Base-by-base conservation (phyloP, 2,797 vertebrate species). In the Rhinophrynus dorsalis region DNA sequence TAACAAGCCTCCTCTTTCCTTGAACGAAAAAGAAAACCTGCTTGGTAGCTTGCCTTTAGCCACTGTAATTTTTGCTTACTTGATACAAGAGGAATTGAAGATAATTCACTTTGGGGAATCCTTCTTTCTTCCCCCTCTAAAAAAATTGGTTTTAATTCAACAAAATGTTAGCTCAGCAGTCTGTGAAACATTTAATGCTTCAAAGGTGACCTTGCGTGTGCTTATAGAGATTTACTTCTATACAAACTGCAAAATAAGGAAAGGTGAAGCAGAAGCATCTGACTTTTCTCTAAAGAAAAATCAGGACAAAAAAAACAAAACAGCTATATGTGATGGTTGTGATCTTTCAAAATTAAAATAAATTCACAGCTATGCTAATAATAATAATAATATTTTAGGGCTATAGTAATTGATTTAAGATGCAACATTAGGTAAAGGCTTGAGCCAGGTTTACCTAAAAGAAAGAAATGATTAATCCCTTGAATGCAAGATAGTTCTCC, bases 101-200 rank as follows among this genome's bases (percentile, higher is more conserved):
- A 77, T 42, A 74, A 61, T 20, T 76, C 65, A 44, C 37, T 21
- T 10, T 70, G 55, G 48, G 55, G 33, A 60, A 74, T 56, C 45
- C 57, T 71, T 10, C 37, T 30, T 12, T 66, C 52, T 52, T 58
- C 51, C 60, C 29, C 30, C 35, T 68, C 56, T 47, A 0, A 61
- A 50, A 74, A 77, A 78, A 80, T 7, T 6, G 18, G 11, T 1
- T 70, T 78, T 81, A 68, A 75, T 80, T 76, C 21, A 42, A 17
- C 27, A 18, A 30, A 0, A 0, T 0, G 0, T 74, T 79, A 40
- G 47, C 55, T 70, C 69, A 66, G 74, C 44, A 62, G 27, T 62
- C 59, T 44, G 67, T 54, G 51, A 63, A 64, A 45, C 30, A 30
- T 51, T 26, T 29, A 57, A 51, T 51, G 32, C 13, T 64, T 12